A percentile compares a stretch with the other conserved stretches of the same genome.
Evolutionary conservation across 2,113 vertebrate species (phyloP).

Genomic region (Sclerurus mexicanus): DNA sequence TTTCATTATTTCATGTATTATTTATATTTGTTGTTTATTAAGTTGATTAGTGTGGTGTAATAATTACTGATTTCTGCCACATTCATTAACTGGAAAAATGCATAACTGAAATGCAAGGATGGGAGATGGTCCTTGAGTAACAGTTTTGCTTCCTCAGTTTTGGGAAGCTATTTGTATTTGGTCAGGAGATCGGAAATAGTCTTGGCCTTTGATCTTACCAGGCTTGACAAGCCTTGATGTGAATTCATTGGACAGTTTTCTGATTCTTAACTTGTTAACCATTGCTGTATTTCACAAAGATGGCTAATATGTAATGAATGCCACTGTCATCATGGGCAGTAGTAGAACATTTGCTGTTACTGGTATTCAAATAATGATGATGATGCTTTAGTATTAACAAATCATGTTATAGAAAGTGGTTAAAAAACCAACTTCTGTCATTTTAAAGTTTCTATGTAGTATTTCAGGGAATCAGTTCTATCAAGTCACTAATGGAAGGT

Average conservation of each 20-base stretch:
- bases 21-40: not conserved
- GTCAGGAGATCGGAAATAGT: not conserved
- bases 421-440: not conserved
- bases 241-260: not conserved
- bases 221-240: not conserved
- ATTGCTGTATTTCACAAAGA: not conserved
- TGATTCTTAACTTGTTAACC: not conserved
- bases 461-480: not conserved
- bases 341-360: not conserved
- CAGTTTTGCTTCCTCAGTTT: not conserved
- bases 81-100: not conserved
- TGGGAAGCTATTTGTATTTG: not conserved
- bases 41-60: not conserved
- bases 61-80: not conserved
- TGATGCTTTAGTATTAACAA: not conserved
- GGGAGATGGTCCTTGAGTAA: not conserved
- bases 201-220: not conserved
- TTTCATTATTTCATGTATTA: not conserved
- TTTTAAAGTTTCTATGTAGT: not conserved
- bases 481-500: not conserved
- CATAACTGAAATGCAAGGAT: accelerated
- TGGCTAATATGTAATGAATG: not conserved
- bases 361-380: not conserved
- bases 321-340: not conserved
- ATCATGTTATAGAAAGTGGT: not conserved